These are phyloP conservation scores for Hybognathus amarus DNA, from an alignment of 2,797 vertebrate genomes.

Conservation along the genomic window DNA sequence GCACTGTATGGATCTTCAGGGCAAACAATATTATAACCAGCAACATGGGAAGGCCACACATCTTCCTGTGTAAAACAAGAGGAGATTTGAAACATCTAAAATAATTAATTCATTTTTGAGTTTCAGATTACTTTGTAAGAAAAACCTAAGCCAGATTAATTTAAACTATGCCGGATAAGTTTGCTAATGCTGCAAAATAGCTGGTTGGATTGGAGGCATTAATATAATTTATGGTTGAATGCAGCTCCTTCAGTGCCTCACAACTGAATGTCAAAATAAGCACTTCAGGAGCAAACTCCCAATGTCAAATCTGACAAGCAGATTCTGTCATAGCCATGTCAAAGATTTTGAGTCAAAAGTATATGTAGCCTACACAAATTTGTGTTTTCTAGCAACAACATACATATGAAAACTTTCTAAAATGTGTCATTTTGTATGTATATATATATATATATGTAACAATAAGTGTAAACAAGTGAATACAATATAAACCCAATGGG, in stretches of 20 bases:
- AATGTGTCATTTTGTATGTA: background rate
- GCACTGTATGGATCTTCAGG: background rate
- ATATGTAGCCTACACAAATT: background rate
- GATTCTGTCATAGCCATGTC: background rate
- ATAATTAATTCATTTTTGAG: background rate
- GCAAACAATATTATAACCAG: conserved; percentile 63
- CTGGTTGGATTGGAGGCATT: background rate
- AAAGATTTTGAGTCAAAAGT: background rate
- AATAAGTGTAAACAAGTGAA: background rate
- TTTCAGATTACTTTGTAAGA: background rate
- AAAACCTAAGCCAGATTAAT: background rate
- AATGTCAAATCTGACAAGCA: background rate
- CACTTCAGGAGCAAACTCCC: conserved; percentile 19
- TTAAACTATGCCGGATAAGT: background rate
- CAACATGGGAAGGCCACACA: conserved; percentile 55
- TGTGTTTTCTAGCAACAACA: background rate
- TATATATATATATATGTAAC: no score
- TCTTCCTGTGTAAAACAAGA: conserved; percentile 60
- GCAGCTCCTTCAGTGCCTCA: background rate
- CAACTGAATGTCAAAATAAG: conserved; percentile 14
- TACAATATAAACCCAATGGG: background rate
- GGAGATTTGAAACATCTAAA: background rate
- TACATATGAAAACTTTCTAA: background rate
- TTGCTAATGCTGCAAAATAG: background rate
- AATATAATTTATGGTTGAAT: conserved; percentile 23